phyloP scores from a whole-genome alignment of 2,888 invertebrate species.

The Leptopilina syphax region DNA sequence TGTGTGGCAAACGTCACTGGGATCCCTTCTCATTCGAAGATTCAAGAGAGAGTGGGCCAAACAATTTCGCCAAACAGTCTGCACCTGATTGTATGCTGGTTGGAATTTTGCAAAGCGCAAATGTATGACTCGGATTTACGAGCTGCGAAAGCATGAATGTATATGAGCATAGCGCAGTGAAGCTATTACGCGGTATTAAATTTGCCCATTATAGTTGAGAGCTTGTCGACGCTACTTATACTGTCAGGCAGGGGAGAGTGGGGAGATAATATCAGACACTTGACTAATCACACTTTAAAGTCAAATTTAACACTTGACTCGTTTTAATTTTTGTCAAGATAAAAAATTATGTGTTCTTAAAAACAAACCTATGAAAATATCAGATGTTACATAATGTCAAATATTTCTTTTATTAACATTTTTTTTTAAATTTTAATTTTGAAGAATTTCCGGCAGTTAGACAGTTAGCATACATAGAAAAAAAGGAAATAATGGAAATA shows the following conservation, averaged over 20 bases:
- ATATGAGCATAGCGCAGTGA: constrained; percentile 10
- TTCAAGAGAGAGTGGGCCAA: neutral
- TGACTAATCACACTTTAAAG: constrained; percentile 43
- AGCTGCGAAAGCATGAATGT: constrained; percentile 11
- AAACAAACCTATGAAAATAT: too few species aligned
- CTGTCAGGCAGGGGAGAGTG: too few species aligned
- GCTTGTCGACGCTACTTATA: constrained; percentile 38
- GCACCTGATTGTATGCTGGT: neutral
- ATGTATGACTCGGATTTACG: constrained; percentile 20
- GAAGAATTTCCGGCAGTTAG: too few species aligned
- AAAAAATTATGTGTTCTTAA: too few species aligned
- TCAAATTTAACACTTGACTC: neutral
- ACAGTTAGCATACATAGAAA: too few species aligned
- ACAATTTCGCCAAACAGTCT: constrained; percentile 16
- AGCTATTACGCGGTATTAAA: constrained; percentile 48
- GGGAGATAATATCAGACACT: constrained; percentile 51
- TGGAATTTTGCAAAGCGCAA: constrained; percentile 5
- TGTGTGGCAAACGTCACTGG: neutral
- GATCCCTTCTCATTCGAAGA: constrained; percentile 2
- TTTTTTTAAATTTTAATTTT: too few species aligned
- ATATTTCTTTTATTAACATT: too few species aligned
- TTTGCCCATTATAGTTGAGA: constrained; percentile 50
- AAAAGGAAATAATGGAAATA: neutral
- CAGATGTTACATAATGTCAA: too few species aligned
- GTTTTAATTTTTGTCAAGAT: neutral